These are phyloP conservation scores for Catalaphyllia jardinei DNA, from an alignment of 64 coral and sea anemone genomes.

Conservation along the genomic window DNA sequence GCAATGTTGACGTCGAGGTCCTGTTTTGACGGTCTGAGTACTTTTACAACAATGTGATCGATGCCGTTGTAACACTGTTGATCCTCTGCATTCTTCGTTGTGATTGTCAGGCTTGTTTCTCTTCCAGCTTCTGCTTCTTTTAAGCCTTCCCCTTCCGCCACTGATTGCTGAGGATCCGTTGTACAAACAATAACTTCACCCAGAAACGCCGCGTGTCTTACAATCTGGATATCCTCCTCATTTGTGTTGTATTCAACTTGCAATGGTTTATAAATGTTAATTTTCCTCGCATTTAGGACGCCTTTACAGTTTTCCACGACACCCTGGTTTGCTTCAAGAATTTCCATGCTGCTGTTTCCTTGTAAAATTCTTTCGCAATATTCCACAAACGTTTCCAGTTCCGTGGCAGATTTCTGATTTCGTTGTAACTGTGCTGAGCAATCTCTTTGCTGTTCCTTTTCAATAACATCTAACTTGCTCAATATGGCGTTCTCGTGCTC, in stretches of 20 bases:
- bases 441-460: background rate
- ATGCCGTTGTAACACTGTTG: background rate
- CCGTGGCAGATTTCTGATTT: background rate
- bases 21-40: background rate
- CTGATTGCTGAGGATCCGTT: background rate
- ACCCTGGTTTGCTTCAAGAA: background rate
- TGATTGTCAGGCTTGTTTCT: background rate
- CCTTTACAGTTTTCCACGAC: background rate
- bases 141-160: background rate
- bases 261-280: background rate
- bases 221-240: background rate
- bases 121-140: background rate
- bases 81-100: conserved; percentile 16
- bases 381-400: background rate
- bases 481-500: background rate
- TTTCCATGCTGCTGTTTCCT: conserved; percentile 5
- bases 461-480: background rate
- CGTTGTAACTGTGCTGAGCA: background rate
- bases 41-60: background rate
- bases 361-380: background rate
- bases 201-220: background rate
- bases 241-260: background rate
- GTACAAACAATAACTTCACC: background rate
- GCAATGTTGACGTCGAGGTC: background rate
- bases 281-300: background rate